Evolutionary conservation across 1,140 invertebrate species (phyloP).

Genomic region (Teleogryllus occipitalis): DNA sequence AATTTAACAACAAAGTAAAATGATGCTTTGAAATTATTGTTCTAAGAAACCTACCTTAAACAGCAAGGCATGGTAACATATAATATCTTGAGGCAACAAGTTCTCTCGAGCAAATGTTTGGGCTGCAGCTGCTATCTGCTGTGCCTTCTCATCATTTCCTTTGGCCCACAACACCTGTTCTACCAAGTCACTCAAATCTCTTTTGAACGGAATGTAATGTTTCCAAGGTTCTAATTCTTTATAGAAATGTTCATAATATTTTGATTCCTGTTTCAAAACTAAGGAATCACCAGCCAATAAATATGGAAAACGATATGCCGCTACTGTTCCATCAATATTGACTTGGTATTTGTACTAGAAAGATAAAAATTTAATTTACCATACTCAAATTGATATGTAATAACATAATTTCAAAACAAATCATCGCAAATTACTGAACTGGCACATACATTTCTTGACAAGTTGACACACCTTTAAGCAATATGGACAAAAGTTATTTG

Average conservation of each 20-base stretch:
- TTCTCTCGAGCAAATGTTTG: slow-evolving; percentile 66
- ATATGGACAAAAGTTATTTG: no score
- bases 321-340: slow-evolving; percentile 92
- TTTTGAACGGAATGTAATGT: slow-evolving; percentile 79
- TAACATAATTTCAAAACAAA: background rate
- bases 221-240: slow-evolving; percentile 57
- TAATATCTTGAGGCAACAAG: slow-evolving; percentile 75
- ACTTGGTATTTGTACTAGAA: slow-evolving; percentile 93
- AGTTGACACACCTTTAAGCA: no score
- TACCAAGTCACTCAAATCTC: slow-evolving; percentile 71
- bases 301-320: slow-evolving; percentile 90
- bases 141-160: slow-evolving; percentile 62
- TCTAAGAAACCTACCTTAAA: slow-evolving; percentile 51
- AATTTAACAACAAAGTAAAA: background rate
- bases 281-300: slow-evolving; percentile 76
- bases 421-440: no score
- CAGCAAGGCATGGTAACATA: slow-evolving; percentile 80
- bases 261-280: slow-evolving; percentile 86
- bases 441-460: no score
- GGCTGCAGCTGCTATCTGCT: slow-evolving; percentile 61
- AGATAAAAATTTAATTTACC: slow-evolving; percentile 25
- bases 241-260: slow-evolving; percentile 94
- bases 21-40: background rate
- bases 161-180: slow-evolving; percentile 74
- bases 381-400: background rate